Percentiles rank a stretch among this genome's conserved stretches.
These are phyloP conservation scores for Avahi laniger DNA, from an alignment of 2,797 vertebrate species.

Conservation along the genomic window DNA sequence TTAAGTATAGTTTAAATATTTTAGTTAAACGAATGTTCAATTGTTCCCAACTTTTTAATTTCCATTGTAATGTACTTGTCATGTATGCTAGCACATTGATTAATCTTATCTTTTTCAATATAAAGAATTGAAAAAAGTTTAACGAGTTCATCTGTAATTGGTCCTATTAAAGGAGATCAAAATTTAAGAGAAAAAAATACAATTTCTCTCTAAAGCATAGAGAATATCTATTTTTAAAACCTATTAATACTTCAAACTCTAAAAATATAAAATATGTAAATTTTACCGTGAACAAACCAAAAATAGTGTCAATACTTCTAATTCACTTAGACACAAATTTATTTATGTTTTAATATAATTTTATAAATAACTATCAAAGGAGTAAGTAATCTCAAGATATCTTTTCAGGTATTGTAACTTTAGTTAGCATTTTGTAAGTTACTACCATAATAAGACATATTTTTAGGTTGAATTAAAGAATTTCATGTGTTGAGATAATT, in stretches of 20 bases:
- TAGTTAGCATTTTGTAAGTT: neutral
- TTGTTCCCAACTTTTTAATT: neutral
- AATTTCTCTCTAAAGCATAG: neutral
- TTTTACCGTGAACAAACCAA: neutral
- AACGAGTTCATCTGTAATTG: neutral
- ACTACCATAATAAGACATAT: neutral
- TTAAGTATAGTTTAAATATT: neutral
- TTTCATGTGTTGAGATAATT: neutral
- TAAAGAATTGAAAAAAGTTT: neutral
- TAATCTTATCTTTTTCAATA: neutral
- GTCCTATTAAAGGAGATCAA: neutral
- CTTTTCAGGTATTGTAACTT: neutral
- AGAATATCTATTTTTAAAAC: neutral
- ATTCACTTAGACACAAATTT: neutral
- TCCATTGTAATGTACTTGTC: neutral
- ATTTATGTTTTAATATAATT: neutral
- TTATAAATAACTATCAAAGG: neutral
- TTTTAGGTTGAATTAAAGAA: neutral
- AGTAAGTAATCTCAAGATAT: neutral
- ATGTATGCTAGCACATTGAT: neutral
- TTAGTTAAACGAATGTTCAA: neutral
- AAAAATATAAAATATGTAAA: neutral
- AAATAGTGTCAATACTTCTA: neutral
- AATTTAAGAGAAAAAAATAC: neutral
- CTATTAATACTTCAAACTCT: neutral